Evolutionary conservation across 2,888 invertebrate species (phyloP).

Genomic region (Drosophila incognita): DNA sequence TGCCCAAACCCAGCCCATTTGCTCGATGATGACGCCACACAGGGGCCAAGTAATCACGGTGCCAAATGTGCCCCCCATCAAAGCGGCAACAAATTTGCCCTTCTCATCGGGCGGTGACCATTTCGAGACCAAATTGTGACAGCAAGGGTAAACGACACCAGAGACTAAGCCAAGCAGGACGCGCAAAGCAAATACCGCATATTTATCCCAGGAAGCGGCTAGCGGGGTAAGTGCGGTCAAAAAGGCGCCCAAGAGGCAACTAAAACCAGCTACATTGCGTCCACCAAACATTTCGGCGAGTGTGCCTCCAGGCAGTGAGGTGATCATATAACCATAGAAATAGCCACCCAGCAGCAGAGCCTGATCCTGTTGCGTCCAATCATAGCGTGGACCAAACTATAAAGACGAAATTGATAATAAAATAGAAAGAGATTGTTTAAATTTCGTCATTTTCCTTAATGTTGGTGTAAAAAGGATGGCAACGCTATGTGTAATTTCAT

Average conservation of each 20-base stretch:
- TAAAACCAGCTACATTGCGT: constrained; percentile 87
- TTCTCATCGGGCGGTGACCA: constrained; percentile 92
- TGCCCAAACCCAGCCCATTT: constrained; percentile 88
- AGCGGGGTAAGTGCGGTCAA: constrained; percentile 88
- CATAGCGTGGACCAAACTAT: constrained; percentile 86
- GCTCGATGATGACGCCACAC: constrained; percentile 88
- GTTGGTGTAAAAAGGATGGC: neutral
- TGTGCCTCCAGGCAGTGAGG: constrained; percentile 88
- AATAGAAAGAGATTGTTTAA: neutral
- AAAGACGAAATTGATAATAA: constrained; percentile 24
- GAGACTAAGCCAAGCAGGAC: constrained; percentile 88
- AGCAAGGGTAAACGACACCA: constrained; percentile 84
- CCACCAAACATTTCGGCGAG: constrained; percentile 89
- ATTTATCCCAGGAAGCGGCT: constrained; percentile 87
- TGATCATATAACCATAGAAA: constrained; percentile 89
- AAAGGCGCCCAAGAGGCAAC: constrained; percentile 85
- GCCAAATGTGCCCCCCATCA: constrained; percentile 90
- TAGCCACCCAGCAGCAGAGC: constrained; percentile 88
- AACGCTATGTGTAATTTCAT: neutral
- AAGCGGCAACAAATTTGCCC: constrained; percentile 89
- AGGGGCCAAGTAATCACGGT: constrained; percentile 90
- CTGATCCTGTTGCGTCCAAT: constrained; percentile 88
- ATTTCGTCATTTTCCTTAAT: neutral
- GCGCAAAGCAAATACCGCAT: constrained; percentile 87
- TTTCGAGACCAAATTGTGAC: constrained; percentile 87